Conservation (phyloP, 2,888 invertebrate species). For the Platycheirus albimanus region DNA sequence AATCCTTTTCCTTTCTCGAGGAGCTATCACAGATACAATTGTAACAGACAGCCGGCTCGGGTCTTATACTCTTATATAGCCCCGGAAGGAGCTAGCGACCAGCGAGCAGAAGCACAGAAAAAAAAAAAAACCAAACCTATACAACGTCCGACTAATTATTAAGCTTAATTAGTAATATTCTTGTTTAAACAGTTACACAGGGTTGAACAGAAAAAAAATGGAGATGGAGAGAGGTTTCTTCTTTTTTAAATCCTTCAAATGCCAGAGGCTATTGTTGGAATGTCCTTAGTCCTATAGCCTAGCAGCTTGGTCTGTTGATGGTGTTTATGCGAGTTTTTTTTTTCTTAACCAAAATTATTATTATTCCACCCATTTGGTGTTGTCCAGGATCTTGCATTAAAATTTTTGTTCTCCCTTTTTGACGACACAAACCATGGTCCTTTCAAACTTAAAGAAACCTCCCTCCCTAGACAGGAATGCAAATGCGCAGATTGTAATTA, state of each 20-base stretch:
- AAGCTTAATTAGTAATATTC: constrained; percentile 75
- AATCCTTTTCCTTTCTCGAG: constrained; percentile 58
- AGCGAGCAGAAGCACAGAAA: constrained; percentile 27
- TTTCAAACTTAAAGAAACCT: background rate
- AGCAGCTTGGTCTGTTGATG: constrained; percentile 37
- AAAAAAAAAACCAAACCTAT: constrained; percentile 49
- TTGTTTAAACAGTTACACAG: constrained; percentile 72
- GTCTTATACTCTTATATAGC: constrained; percentile 43
- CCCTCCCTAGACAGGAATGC: constrained; percentile 37
- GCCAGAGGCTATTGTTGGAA: constrained; percentile 60
- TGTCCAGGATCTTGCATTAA: constrained; percentile 60
- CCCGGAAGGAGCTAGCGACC: constrained; percentile 49
- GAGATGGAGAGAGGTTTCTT: background rate
- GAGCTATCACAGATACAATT: constrained; percentile 65
- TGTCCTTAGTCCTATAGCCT: constrained; percentile 57
- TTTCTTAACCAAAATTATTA: constrained; percentile 51
- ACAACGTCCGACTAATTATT: constrained; percentile 72
- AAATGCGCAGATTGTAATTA: constrained; percentile 73
- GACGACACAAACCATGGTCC: background rate
- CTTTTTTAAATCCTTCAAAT: constrained; percentile 36
- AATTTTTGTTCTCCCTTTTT: constrained; percentile 28
- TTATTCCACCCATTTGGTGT: constrained; percentile 69
- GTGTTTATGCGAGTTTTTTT: constrained; percentile 42
- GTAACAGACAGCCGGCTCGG: constrained; percentile 63
- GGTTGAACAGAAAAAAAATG: constrained; percentile 30